Evolutionary conservation across 2,888 invertebrate genomes (phyloP).

Genomic region (Ferdinandea cuprea): DNA sequence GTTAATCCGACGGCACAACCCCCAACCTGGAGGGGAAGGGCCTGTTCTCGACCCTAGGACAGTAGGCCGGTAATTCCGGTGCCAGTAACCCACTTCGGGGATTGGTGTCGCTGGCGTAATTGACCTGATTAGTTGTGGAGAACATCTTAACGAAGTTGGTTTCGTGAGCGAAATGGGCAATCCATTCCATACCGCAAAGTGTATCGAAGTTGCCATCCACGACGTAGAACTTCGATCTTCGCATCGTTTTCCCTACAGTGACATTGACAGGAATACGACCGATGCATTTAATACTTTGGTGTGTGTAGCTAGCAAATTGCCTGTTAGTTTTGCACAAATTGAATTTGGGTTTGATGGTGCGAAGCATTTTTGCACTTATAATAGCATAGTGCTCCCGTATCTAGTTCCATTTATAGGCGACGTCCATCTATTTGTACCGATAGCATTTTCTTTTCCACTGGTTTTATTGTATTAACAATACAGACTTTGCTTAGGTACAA

Average conservation of each 20-base stretch:
- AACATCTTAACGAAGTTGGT: conserved; percentile 13
- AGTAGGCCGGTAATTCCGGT: too few species aligned
- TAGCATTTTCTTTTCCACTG: not conserved
- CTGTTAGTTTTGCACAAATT: conserved; percentile 24
- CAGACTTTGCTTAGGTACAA: too few species aligned
- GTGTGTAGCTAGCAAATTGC: conserved; percentile 39
- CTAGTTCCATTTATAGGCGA: conserved; percentile 18
- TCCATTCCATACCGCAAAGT: conserved; percentile 30
- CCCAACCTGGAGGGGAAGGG: too few species aligned
- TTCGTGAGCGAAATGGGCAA: conserved; percentile 6
- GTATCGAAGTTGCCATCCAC: conserved; percentile 41
- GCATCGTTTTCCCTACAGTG: conserved; percentile 1
- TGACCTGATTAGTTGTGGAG: not conserved
- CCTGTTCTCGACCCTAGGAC: too few species aligned
- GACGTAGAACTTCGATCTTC: conserved; percentile 25
- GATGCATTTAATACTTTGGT: conserved; percentile 25
- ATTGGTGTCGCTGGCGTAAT: not conserved
- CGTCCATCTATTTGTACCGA: not conserved
- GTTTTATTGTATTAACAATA: not conserved
- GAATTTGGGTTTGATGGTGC: conserved; percentile 2
- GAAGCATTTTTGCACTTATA: conserved; percentile 23
- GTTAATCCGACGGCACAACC: too few species aligned
- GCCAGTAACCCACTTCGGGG: too few species aligned
- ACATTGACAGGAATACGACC: conserved; percentile 11
- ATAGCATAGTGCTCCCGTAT: too few species aligned